Base-by-base conservation (phyloP, 2,797 vertebrate species). In the Sebastes diploproa region DNA sequence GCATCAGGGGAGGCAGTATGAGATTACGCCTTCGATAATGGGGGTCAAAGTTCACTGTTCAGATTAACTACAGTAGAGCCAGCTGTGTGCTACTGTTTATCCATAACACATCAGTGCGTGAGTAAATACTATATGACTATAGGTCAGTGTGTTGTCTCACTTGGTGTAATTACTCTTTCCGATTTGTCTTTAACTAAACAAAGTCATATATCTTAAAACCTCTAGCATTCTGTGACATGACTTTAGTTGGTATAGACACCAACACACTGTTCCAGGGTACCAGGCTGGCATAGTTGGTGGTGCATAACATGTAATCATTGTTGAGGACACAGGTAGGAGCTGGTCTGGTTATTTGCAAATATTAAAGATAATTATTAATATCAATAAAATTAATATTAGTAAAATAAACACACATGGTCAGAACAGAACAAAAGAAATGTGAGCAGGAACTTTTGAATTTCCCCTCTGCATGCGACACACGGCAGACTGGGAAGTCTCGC, bases 11-110 rank as follows among this genome's bases (percentile, higher is more conserved):
- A 80, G 76, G 77, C 38, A 32, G 38, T 67, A 29, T 84, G 77
- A 79, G 72, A 90, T 91, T 87, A 87, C 63, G 71, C 61, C 68
- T 72, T 87, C 72, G 64, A 77, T 88, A 83, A 84, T 74, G 11
- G 62, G 74, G 86, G 75, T 89, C 62, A 89, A 80, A 80, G 83
- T 61, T 87, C 72, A 84, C 63, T 64, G 62, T 75, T 85, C 38
- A 79, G 62, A 69, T 72, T 18, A 79, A 73, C 63, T 63, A 42
- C n/a, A 66, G 65, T 67, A 61, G 54, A 58, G 30, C 29, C 77
- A 77, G 63, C 77, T 81, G 81, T 78, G 32, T 56, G 55, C 65
- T 50, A 13, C 55, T 69, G 59, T 75, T 61, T 32, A 81, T 63
- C 71, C 68, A 74, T 32, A 20, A 60, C 18, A 55, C 30, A 74